Base-by-base conservation (phyloP, 1,140 invertebrate genomes). In the Ceratina australensis region DNA sequence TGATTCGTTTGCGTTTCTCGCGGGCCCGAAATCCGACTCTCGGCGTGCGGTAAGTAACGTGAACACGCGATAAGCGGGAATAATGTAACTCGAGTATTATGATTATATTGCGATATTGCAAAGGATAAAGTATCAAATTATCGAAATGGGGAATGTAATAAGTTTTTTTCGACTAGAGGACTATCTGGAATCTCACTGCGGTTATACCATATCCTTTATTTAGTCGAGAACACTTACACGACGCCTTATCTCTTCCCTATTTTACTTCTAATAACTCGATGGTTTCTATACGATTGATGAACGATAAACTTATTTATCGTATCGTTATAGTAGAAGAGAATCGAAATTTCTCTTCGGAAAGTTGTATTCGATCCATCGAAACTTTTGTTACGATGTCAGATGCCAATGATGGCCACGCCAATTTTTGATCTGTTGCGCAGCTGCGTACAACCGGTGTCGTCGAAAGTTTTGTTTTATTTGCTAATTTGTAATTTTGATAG, bases 331-430 rank as follows among this genome's bases (percentile, higher is more conserved):
- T 22, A 57, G 57, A 49, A 24, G 12, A 52, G 16, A 20, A 20
- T 2, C n/a, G 16, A 10, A 42, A 1, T 24, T 57, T 57, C 12
- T 18, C 15, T n/a, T 28, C 1, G 0, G 26, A 22, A n/a, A 42
- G 33, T 42, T 42, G 33, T 42, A 42, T 3, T 54, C 26, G 54
- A 10, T 24, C 67, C 26, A 16, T 56, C 50, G 67, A 69, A 71
- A 71, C 68, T 59, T 59, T 33, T 16, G 20, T 60, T 47, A 71
- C 15, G 33, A 26, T 47, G 54, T 63, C 71, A 49, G 71, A 52
- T 50, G 42, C 18, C 12, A 15, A 63, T 33, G 18, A 74, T 74
- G n/a, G n/a, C n/a, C n/a, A n/a, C n/a, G n/a, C n/a, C n/a, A 69
- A 61, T 67, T 59, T 75, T 57, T 33, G 22, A 47, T 16, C 52